Evolutionary conservation across 1,140 invertebrate species (phyloP), one percentile per base, ranked within the genome.

Genomic region (Sesamia nonagrioides): DNA sequence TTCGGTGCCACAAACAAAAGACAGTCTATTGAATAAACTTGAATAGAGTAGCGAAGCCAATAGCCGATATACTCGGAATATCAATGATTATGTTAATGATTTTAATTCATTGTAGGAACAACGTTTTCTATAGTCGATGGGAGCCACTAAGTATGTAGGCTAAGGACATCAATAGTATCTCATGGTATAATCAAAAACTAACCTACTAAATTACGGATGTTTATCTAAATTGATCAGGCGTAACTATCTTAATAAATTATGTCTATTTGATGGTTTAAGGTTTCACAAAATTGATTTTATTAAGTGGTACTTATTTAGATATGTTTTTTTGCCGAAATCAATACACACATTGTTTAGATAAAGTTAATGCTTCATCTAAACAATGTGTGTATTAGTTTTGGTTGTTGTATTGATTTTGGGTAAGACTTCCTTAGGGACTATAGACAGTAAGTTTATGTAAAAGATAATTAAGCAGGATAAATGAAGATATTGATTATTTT

Each of bases 121-220:
- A 61, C 40, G 56, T 48, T 63, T 61, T 75, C 54, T 50, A 50
- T 75, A 63, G 17, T 52, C 21, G 35, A 75, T 48, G 42, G 73
- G 27, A 74, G 18, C 58, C 37, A 45, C 37, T 58, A 27, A n/a
- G 27, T 27, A 74, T 74, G 71, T 75, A 58, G 73, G 73, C 54
- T 75, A 75, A 75, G 72, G 73, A 61, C 73, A 42, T 74, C 56
- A 21, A 27, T 40, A 52, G 58, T 42, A 75, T 75, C 73, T 75
- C 18, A 61, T 27, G 15, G 73, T 60, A 48, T 35, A 18, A 75
- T 75, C 73, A 61, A 75, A n/a, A 75, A 45, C 48, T 75, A 58
- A 61, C 42, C 58, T 18, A 75, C 58, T 75, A 75, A 75, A 63
- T 45, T 42, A 50, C 73, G 73, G 73, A 61, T 75, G 56, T 75